These are phyloP conservation scores for Argyresthia goedartella DNA, from an alignment of 2,888 invertebrate genomes.

Conservation along the genomic window DNA sequence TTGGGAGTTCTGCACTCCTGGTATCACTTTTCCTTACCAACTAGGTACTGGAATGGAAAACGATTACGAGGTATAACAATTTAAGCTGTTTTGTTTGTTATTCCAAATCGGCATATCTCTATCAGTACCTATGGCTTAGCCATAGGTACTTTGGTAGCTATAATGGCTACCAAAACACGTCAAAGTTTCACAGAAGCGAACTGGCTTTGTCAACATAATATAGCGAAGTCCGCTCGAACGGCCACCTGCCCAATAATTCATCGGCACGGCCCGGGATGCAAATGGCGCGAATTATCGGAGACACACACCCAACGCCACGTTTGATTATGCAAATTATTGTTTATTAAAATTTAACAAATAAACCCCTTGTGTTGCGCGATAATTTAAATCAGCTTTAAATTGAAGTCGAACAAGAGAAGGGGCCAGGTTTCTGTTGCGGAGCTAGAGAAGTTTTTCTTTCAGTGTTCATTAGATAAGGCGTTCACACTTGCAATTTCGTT, in stretches of 20 bases:
- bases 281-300: slow-evolving; percentile 50
- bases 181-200: background rate
- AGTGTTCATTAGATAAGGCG: background rate
- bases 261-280: slow-evolving; percentile 37
- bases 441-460: background rate
- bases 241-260: slow-evolving; percentile 51
- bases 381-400: background rate
- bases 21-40: background rate
- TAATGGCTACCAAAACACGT: background rate
- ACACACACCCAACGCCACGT: slow-evolving; percentile 34
- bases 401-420: too few relatives aligned
- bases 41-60: background rate
- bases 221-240: slow-evolving; percentile 5
- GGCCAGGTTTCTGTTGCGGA: too few relatives aligned
- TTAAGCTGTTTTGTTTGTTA: too few relatives aligned
- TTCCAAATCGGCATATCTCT: too few relatives aligned
- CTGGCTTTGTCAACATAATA: slow-evolving; percentile 1
- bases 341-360: slow-evolving; percentile 68
- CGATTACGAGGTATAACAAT: too few relatives aligned
- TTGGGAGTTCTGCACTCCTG: slow-evolving; percentile 16
- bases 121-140: too few relatives aligned
- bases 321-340: slow-evolving; percentile 53
- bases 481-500: background rate
- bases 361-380: slow-evolving; percentile 14
- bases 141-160: too few relatives aligned